phyloP scores from a whole-genome alignment of 2,888 invertebrate genomes.

The Drosophila mimica region DNA sequence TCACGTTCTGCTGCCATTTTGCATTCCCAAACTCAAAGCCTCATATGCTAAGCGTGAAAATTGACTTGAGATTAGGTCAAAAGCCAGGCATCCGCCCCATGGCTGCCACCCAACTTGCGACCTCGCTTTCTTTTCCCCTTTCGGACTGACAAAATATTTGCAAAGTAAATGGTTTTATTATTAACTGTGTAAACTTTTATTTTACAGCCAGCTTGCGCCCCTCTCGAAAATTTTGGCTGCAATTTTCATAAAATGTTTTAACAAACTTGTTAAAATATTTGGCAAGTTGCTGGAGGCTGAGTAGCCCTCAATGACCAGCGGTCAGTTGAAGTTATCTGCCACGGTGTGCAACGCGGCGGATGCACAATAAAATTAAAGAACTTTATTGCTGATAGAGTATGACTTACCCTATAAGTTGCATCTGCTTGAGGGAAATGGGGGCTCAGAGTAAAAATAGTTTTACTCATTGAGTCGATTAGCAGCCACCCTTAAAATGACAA shows the following conservation, averaged over 20 bases:
- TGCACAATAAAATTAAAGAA: conserved; percentile 29
- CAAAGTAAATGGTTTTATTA: conserved; percentile 79
- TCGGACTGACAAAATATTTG: conserved; percentile 68
- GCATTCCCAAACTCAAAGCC: conserved; percentile 59
- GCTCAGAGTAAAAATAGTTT: neutral
- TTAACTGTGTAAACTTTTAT: conserved; percentile 75
- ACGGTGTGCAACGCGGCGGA: conserved; percentile 33
- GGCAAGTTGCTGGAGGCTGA: conserved; percentile 51
- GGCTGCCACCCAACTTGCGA: neutral
- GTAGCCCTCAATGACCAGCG: conserved; percentile 34
- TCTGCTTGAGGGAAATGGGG: neutral
- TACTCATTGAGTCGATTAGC: neutral
- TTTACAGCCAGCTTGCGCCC: conserved; percentile 27
- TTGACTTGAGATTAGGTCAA: conserved; percentile 59
- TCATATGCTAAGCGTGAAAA: conserved; percentile 75
- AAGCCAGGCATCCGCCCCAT: neutral
- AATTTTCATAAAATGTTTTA: conserved; percentile 72
- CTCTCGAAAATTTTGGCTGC: conserved; percentile 35
- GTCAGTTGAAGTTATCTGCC: conserved; percentile 31
- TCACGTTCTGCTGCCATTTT: conserved; percentile 42
- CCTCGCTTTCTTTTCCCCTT: neutral
- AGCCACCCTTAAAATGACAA: neutral
- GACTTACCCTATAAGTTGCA: conserved; percentile 18
- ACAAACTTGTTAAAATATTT: conserved; percentile 78
- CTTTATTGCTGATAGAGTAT: neutral